Evolutionary conservation across 2,888 invertebrate species (phyloP), one percentile per base, ranked within the genome.

Genomic region (Pristionchus mayeri): DNA sequence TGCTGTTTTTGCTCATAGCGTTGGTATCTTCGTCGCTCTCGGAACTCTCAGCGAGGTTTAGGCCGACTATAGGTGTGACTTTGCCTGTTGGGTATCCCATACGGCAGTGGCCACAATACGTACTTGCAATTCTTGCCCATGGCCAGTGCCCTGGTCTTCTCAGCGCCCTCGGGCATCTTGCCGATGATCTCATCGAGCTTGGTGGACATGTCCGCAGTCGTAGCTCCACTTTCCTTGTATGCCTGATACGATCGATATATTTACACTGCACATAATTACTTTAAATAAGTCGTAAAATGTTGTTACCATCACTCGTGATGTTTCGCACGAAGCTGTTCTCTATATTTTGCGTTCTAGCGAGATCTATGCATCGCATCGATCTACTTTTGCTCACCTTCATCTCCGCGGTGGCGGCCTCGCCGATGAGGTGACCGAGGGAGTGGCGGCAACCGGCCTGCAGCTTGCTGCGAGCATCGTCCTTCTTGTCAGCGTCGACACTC

Each of bases 381-480:
- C 27, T 11, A 60, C 34, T 6, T 2, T 4, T 11, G 63, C 63
- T 7, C 13, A 40, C 71, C 81, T 88, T 89, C 60, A 90, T 76
- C 75, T 86, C 80, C 3, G 52, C 84, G 16, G 87, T 86, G 24
- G 87, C 88, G n/a, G 87, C 88, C 13, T 85, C 86, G 76, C 90
- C 90, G 52, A 90, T 86, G 13, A 87, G 83, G 48, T 87, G 86
- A 7, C 75, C 84, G 18, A 87, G 84, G 78, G 86, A 86, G 44
- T 89, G 86, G 30, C 86, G 85, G 84, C 90, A 90, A n/a, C 87
- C 90, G 18, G 91, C 91, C 24, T 87, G 85, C 30, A 76, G 86
- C 60, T 89, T 87, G n/a, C 54, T 85, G 3, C 90, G 90, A n/a
- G 91, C 91, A 21, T 87, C 82, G 7, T 90, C 60, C 60, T 81